Conservation (phyloP, 2,888 invertebrate genomes). For the Dicyrtoma fusca region DNA sequence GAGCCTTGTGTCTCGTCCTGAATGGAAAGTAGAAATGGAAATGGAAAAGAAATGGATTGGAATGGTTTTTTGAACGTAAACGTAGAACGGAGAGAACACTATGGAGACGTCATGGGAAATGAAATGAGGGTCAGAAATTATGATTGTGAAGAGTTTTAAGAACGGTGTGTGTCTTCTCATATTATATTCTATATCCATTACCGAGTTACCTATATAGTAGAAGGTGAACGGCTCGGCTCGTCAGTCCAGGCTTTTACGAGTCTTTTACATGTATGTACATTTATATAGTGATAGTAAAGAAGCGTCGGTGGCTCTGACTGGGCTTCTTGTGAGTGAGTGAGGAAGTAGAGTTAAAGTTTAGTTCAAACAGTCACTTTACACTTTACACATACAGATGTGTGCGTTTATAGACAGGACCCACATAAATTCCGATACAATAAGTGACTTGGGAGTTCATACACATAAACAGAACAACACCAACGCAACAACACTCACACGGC, state of each 20-base stretch:
- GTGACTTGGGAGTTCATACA: neutral
- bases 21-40: too few relatives aligned
- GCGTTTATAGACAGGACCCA: too few relatives aligned
- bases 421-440: too few relatives aligned
- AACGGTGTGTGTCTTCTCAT: neutral
- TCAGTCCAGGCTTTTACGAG: too few relatives aligned
- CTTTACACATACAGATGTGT: conserved; percentile 3
- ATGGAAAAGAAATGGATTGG: neutral
- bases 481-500: conserved; percentile 17
- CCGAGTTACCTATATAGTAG: too few relatives aligned
- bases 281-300: neutral
- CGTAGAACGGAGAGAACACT: neutral
- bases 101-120: conserved; percentile 32
- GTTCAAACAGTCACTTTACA: conserved; percentile 25
- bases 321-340: neutral
- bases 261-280: neutral
- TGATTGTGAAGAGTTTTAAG: neutral
- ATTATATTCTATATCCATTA: too few relatives aligned
- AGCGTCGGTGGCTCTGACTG: neutral
- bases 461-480: neutral
- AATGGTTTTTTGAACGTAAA: neutral
- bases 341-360: conserved; percentile 8
- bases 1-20: too few relatives aligned
- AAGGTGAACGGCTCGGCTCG: too few relatives aligned
- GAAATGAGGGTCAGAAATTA: conserved; percentile 20